Percentiles rank a stretch among this genome's conserved stretches.
phyloP scores from a whole-genome alignment of 2,888 invertebrate species.

The Acrocera orbiculus region DNA sequence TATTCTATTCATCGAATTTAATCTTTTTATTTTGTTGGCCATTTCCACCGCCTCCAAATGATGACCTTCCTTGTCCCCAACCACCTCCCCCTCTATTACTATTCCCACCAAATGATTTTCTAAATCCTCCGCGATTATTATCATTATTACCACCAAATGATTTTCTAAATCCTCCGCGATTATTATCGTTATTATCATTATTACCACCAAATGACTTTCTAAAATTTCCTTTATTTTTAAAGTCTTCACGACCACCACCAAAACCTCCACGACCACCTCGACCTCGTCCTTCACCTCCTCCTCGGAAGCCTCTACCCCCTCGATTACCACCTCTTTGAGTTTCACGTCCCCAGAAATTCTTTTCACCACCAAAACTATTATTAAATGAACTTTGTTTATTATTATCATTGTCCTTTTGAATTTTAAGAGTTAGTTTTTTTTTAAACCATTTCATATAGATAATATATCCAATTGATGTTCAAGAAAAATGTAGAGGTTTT shows the following conservation, averaged over 20 bases:
- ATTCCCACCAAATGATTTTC: constrained; percentile 25
- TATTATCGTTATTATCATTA: constrained; percentile 9
- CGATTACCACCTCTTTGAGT: constrained; percentile 15
- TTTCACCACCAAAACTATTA: constrained; percentile 14
- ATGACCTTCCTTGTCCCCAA: constrained; percentile 15
- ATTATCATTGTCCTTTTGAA: too few species aligned
- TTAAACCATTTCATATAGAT: too few species aligned
- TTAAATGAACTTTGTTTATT: too few species aligned
- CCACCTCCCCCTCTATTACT: constrained; percentile 20
- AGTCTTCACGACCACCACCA: constrained; percentile 19
- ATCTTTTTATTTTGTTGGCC: constrained; percentile 24
- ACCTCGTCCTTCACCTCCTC: constrained; percentile 16
- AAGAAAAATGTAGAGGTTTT: too few species aligned
- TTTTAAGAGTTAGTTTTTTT: too few species aligned
- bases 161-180: constrained; percentile 19
- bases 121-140: constrained; percentile 16
- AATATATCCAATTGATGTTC: too few species aligned
- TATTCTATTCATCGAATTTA: constrained; percentile 23
- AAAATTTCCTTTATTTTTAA: constrained; percentile 18
- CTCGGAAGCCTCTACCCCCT: constrained; percentile 15
- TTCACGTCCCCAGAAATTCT: constrained; percentile 10
- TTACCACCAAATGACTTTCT: constrained; percentile 24
- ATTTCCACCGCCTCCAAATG: constrained; percentile 13
- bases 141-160: constrained; percentile 26
- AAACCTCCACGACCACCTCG: constrained; percentile 16